These are phyloP conservation scores for Synergus gifuensis DNA, from an alignment of 2,888 invertebrate species.

Conservation along the genomic window DNA sequence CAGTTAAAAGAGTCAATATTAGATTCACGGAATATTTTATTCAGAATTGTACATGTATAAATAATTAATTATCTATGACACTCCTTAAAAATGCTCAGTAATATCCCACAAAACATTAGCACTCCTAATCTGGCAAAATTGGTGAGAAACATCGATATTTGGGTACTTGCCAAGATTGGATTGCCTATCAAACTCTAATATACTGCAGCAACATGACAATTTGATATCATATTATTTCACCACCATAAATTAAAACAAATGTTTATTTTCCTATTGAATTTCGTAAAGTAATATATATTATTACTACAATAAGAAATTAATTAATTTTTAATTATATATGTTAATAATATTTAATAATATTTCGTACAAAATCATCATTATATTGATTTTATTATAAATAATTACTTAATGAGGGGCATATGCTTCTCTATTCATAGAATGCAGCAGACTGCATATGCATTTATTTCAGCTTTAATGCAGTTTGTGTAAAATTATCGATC, in stretches of 20 bases:
- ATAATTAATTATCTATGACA: neutral
- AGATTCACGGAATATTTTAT: neutral
- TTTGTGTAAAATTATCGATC: conserved; percentile 34
- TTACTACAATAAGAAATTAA: neutral
- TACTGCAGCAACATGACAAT: neutral
- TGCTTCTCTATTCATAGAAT: neutral
- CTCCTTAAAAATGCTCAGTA: neutral
- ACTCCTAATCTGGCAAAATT: neutral
- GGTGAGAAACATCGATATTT: neutral
- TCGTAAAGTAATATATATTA: neutral
- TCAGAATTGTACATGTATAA: neutral
- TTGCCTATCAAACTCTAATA: neutral
- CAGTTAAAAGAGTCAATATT: neutral
- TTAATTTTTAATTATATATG: neutral
- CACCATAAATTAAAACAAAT: neutral
- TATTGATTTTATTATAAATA: neutral
- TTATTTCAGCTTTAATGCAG: conserved; percentile 17
- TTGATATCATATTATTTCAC: neutral
- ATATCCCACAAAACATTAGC: neutral
- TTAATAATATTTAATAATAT: neutral
- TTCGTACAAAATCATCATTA: neutral
- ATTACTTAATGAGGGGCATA: neutral
- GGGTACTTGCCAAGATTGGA: neutral
- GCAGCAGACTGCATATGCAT: neutral
- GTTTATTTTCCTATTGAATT: neutral